Conservation (phyloP, 2,113 vertebrate genomes). For the Pteronura brasiliensis region DNA sequence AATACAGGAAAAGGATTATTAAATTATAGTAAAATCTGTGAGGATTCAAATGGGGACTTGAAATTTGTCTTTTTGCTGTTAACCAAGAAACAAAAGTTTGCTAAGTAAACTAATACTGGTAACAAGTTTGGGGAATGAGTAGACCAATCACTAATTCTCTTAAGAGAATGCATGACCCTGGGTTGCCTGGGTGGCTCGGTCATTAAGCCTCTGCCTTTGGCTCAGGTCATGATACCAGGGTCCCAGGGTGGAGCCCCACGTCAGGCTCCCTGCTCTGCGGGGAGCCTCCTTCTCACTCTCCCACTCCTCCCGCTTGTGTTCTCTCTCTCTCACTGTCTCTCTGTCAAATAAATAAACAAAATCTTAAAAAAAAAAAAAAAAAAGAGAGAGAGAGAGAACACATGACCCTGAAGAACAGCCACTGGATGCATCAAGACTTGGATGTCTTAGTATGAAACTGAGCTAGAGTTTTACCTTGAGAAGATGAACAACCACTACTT, state of each 20-base stretch:
- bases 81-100: neutral
- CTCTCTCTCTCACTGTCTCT: too few species aligned
- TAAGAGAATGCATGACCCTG: neutral
- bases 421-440: neutral
- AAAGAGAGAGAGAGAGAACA: neutral
- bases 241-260: too few species aligned
- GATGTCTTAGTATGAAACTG: neutral
- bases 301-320: too few species aligned
- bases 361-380: too few species aligned
- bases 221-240: too few species aligned
- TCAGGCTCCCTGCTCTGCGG: too few species aligned
- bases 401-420: neutral
- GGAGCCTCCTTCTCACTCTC: too few species aligned
- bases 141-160: neutral
- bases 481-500: neutral
- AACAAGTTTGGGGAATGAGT: neutral
- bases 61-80: neutral
- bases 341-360: too few species aligned
- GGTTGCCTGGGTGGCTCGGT: too few species aligned
- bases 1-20: neutral
- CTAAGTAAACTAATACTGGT: neutral
- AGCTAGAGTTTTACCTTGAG: neutral
- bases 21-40: neutral
- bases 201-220: too few species aligned
- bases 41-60: neutral